Conservation (phyloP, 2,113 vertebrate genomes). For the Spermophilus dauricus region DNA sequence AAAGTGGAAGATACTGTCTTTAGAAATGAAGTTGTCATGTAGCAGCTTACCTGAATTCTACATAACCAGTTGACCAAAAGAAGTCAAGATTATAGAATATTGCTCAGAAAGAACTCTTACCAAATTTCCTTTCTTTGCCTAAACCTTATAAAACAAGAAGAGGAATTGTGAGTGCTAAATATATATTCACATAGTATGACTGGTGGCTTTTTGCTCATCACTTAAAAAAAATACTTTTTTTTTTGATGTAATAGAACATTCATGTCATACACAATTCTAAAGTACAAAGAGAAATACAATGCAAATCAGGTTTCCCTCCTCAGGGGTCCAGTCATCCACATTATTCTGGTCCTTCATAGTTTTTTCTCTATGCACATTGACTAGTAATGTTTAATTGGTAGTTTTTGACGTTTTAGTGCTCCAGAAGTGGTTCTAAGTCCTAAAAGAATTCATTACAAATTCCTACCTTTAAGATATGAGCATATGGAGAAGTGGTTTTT, state of each 20-base stretch:
- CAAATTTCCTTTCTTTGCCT: background rate
- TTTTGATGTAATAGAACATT: background rate
- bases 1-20: background rate
- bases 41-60: background rate
- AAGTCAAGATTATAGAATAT: background rate
- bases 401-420: background rate
- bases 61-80: background rate
- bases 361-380: background rate
- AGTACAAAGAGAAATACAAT: background rate
- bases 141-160: conserved; percentile 37
- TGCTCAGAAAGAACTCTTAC: background rate
- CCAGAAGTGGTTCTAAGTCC: background rate
- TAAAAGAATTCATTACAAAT: background rate
- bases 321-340: background rate
- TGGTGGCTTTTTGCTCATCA: background rate
- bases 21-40: background rate
- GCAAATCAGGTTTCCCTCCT: background rate
- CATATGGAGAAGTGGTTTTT: background rate
- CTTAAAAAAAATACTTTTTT: background rate
- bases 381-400: background rate
- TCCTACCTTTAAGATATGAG: background rate
- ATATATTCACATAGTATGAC: background rate
- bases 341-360: background rate
- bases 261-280: background rate
- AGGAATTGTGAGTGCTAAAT: background rate